Percentiles rank a stretch among this genome's conserved stretches.
Conservation (phyloP, 2,888 invertebrate species). For the Catocala nupta region DNA sequence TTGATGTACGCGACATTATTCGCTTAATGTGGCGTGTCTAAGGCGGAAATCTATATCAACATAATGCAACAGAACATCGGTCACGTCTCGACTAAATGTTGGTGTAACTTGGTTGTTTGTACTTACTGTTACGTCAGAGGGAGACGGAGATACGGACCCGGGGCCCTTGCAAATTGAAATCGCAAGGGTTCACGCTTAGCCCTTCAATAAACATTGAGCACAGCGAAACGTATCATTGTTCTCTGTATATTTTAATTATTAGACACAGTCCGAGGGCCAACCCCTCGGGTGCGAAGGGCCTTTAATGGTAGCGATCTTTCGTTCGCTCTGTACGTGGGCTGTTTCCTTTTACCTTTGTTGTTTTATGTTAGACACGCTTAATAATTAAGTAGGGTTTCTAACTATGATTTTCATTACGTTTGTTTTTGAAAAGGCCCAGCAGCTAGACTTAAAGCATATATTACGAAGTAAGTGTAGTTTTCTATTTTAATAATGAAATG, state of each 20-base stretch:
- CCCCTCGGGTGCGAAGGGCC: slow-evolving; percentile 63
- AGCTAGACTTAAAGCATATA: background rate
- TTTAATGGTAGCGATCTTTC: slow-evolving; percentile 64
- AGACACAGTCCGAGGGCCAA: slow-evolving; percentile 67
- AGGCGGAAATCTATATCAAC: slow-evolving; percentile 43
- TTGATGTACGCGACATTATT: slow-evolving; percentile 47
- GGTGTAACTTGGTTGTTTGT: slow-evolving; percentile 43
- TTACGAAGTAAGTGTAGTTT: no score
- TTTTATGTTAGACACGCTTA: slow-evolving; percentile 48
- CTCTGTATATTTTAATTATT: slow-evolving; percentile 84
- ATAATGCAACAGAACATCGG: slow-evolving; percentile 48
- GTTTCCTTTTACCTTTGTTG: slow-evolving; percentile 59
- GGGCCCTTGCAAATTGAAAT: slow-evolving; percentile 78
- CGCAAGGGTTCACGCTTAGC: slow-evolving; percentile 72
- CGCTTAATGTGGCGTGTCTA: slow-evolving; percentile 45
- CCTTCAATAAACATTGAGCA: slow-evolving; percentile 81
- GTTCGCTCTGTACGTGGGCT: slow-evolving; percentile 48
- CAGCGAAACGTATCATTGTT: slow-evolving; percentile 82
- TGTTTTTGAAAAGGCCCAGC: slow-evolving; percentile 14
- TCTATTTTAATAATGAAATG: no score
- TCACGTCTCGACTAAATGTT: slow-evolving; percentile 48
- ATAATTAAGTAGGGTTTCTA: slow-evolving; percentile 42
- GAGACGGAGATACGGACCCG: slow-evolving; percentile 36
- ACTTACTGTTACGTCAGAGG: slow-evolving; percentile 34
- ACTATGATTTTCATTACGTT: slow-evolving; percentile 43